These are phyloP conservation scores for Leptobrachium leishanense DNA, from an alignment of 2,113 vertebrate species.

Conservation along the genomic window DNA sequence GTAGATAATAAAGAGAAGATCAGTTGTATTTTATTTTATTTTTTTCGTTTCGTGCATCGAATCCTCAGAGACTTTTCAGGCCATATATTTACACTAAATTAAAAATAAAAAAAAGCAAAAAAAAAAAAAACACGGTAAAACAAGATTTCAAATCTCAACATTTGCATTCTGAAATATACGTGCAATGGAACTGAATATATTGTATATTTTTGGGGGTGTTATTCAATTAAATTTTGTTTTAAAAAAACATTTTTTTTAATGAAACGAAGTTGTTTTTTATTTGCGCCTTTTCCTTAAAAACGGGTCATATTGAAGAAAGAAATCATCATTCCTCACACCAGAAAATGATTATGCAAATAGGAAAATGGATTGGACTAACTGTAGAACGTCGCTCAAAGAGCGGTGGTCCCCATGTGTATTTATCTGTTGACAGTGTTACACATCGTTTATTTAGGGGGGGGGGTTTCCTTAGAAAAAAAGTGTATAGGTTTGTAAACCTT, in stretches of 20 bases:
- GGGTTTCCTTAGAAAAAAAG: slow-evolving; percentile 50
- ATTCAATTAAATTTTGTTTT: slow-evolving; percentile 61
- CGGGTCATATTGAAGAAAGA: slow-evolving; percentile 58
- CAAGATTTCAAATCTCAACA: slow-evolving; percentile 35
- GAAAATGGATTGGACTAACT: slow-evolving; percentile 57
- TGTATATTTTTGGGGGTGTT: slow-evolving; percentile 59
- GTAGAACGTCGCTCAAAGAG: slow-evolving; percentile 55
- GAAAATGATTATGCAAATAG: slow-evolving; percentile 70
- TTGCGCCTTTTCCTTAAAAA: slow-evolving; percentile 60
- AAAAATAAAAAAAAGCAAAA: slow-evolving; percentile 46
- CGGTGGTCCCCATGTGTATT: slow-evolving; percentile 60
- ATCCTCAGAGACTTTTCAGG: slow-evolving; percentile 56
- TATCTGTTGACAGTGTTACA: slow-evolving; percentile 72
- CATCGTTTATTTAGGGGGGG: slow-evolving; percentile 69
- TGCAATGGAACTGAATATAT: slow-evolving; percentile 61
- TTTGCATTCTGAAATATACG: slow-evolving; percentile 61
- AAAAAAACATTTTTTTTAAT: slow-evolving; percentile 58
- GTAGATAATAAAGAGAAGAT: slow-evolving; percentile 85
- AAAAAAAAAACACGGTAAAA: too few relatives aligned
- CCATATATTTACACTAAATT: slow-evolving; percentile 55
- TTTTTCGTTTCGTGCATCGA: slow-evolving; percentile 55
- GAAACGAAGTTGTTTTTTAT: slow-evolving; percentile 46
- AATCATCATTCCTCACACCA: slow-evolving; percentile 47
- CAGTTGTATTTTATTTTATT: slow-evolving; percentile 70
- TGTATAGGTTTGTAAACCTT: slow-evolving; percentile 79